A percentile compares a stretch with the other conserved stretches of the same genome.
Evolutionary conservation across 2,888 invertebrate species (phyloP).

Genomic region (Thymelicus acteon): DNA sequence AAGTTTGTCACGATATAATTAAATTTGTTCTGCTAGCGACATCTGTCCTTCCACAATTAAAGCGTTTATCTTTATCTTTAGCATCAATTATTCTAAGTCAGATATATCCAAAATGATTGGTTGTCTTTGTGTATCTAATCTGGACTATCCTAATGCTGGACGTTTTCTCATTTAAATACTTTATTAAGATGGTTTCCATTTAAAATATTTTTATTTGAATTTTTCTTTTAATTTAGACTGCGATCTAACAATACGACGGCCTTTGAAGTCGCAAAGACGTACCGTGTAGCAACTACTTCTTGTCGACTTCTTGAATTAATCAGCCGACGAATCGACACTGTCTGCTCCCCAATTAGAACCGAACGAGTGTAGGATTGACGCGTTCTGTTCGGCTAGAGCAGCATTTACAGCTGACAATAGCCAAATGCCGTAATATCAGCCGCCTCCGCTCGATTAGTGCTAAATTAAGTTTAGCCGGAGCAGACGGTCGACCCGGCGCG

Average conservation of each 20-base stretch:
- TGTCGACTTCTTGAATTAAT: constrained; percentile 35
- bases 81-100: too few species aligned
- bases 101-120: too few species aligned
- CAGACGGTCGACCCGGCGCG: constrained; percentile 45
- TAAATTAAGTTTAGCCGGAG: constrained; percentile 54
- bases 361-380: constrained; percentile 34
- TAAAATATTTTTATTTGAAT: neutral
- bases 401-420: constrained; percentile 48
- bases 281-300: constrained; percentile 33
- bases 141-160: too few species aligned
- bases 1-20: too few species aligned
- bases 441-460: constrained; percentile 46
- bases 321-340: constrained; percentile 30
- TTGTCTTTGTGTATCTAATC: too few species aligned
- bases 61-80: too few species aligned
- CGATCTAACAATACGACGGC: constrained; percentile 14
- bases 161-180: too few species aligned
- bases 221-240: neutral
- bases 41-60: too few species aligned
- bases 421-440: constrained; percentile 47
- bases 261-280: constrained; percentile 27
- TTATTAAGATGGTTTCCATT: too few species aligned
- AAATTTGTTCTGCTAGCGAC: too few species aligned
- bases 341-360: constrained; percentile 34
- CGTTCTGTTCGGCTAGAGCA: constrained; percentile 41